A percentile compares a stretch with the other conserved stretches of the same genome.
phyloP scores from a whole-genome alignment of 2,113 vertebrate species.

The Anthoscopus minutus region DNA sequence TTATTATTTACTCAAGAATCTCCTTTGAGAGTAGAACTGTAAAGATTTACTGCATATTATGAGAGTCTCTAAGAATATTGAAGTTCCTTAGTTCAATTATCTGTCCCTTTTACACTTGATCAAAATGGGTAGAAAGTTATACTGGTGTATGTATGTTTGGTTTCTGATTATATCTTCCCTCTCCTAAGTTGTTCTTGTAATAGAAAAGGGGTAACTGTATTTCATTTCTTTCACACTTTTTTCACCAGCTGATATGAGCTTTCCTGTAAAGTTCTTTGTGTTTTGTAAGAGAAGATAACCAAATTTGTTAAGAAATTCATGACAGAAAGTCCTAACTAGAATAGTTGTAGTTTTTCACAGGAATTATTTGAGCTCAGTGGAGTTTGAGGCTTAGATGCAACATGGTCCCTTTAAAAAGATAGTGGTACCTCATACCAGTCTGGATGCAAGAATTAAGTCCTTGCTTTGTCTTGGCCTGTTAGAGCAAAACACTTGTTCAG shows the following conservation, averaged over 20 bases:
- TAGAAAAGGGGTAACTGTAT: neutral
- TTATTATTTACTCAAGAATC: slow-evolving; percentile 60
- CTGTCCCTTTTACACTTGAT: neutral
- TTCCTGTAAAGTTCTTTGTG: neutral
- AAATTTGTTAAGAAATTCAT: neutral
- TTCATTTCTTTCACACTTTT: neutral
- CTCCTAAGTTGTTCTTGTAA: neutral
- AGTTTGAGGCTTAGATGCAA: neutral
- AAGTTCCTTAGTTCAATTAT: slow-evolving; percentile 24
- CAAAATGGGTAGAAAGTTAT: slow-evolving; percentile 3
- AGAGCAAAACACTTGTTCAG: neutral
- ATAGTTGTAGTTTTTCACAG: neutral
- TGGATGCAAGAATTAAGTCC: neutral
- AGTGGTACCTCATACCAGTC: neutral
- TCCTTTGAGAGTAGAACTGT: slow-evolving; percentile 24
- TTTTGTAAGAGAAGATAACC: neutral
- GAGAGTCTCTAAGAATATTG: slow-evolving; percentile 12
- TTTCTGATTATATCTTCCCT: neutral
- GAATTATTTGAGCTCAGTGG: neutral
- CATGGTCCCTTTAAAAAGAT: neutral
- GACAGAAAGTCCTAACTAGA: neutral
- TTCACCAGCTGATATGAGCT: neutral
- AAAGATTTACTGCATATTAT: slow-evolving; percentile 53
- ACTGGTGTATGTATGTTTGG: neutral
- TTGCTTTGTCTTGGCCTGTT: neutral